Base-by-base conservation (phyloP, 2,888 invertebrate species). In the Macaria notata region DNA sequence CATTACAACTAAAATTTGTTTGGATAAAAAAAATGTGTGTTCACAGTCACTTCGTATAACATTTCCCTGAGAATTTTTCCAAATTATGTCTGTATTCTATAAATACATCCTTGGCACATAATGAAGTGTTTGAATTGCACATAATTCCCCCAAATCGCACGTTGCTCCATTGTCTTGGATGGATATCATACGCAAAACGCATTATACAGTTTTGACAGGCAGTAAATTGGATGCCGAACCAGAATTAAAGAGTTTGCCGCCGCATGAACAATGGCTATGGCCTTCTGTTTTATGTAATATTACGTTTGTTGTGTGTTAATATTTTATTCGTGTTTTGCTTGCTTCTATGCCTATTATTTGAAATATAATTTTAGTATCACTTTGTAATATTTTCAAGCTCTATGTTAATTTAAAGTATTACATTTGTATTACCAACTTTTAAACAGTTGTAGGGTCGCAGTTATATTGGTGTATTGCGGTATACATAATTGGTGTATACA, bases 211-310 rank as follows among this genome's bases (percentile, higher is more conserved):
- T 62, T 62, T 57, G 62, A 61, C 62, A 62, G 55, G 43, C 59
- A 49, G 60, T 62, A 59, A 62, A 63, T 63, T 61, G 46, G 51
- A 55, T 64, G 56, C 56, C 53, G 46, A 61, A 56, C 61, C 64
- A 64, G 62, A 64, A 62, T 59, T 64, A 52, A 36, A 54, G 49
- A 62, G 49, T 54, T 41, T 54, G 58, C 52, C 43, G 49, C 47
- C 33, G 43, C 57, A 52, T 41, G 56, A 66, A 64, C 61, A 64
- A 61, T 64, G 49, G 54, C 44, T 33, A 48, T 45, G 60, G 42
- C 62, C 66, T 66, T 64, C 64, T 54, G 56, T 45, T 52, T 55
- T 62, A 55, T 54, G 49, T 56, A 52, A 56, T 56, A 30, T 8
- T 49, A 50, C 43, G 36, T 45, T 45, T 33, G 31, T 54, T 58